Conservation (phyloP, 2,888 invertebrate genomes). For the Scrobipalpa costella region DNA sequence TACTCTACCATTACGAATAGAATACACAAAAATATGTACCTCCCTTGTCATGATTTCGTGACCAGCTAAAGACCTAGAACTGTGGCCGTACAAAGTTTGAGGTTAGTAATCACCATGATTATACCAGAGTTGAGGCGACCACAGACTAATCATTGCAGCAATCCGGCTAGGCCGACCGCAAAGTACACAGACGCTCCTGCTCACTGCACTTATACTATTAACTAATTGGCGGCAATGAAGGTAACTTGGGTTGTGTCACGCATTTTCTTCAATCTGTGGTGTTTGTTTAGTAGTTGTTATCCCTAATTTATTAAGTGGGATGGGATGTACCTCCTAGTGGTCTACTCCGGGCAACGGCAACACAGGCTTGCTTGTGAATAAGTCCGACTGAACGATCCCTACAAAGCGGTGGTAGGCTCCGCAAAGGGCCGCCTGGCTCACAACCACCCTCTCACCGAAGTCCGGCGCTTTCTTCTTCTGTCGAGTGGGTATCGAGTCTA, state of each 20-base stretch:
- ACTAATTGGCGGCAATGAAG: constrained; percentile 35
- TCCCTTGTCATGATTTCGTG: no score
- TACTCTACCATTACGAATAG: no score
- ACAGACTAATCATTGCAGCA: constrained; percentile 37
- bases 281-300: neutral
- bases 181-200: constrained; percentile 30
- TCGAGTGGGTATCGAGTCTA: no score
- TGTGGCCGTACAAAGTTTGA: neutral
- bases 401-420: no score
- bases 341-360: no score
- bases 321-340: no score
- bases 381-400: no score
- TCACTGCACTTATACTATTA: constrained; percentile 41
- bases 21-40: no score
- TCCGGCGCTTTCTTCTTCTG: no score
- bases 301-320: no score
- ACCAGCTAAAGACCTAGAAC: neutral
- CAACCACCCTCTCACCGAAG: neutral
- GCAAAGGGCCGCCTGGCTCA: no score
- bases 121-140: constrained; percentile 37
- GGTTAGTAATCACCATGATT: constrained; percentile 38
- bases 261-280: constrained; percentile 31
- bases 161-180: constrained; percentile 45
- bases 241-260: constrained; percentile 41
- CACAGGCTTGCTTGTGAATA: no score